Base-by-base conservation (phyloP, 2,888 invertebrate species). In the Heteropelma amictum region DNA sequence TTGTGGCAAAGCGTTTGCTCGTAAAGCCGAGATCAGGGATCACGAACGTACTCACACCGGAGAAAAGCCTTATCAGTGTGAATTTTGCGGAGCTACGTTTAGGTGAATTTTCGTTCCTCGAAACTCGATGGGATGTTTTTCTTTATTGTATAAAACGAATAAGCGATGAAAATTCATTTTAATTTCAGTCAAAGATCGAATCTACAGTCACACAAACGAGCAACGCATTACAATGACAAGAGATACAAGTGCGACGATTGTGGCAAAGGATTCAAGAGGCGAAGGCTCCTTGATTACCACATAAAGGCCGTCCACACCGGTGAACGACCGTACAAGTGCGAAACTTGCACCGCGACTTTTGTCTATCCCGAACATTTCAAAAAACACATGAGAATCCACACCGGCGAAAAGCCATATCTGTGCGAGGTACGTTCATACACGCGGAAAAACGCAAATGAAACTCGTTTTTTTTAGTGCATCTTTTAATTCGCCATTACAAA, bases 321-420 rank as follows among this genome's bases (percentile, higher is more conserved):
- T 21, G 94, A 95, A 88, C 90, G 96, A 0, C 95, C 96, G 0
- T 93, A 93, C 70, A 92, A 93, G 82, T 96, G 96, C 84, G 91
- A 91, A 0, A 89, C 93, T 0, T 96, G 96, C 82, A 90, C 91
- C n/a, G 93, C 95, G 0, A 93, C 94, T 0, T 96, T 96, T 88
- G 95, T 95, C 33, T 95, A 95, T 86, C 95, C 95, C 0, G 95
- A 95, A 83, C 95, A 95, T 82, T 94, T 93, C 84, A 95, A 95
- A 89, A 95, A 95, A 79, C 96, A 96, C 82, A 89, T 93, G 73
- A 90, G 94, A 0, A 95, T 95, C 83, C 96, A 96, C 84, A 94
- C 94, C 12, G 95, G 95, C 0, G 93, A 93, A 71, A 93, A 95
- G 73, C 95, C 95, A 0, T 96, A 92, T 80, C 89, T 91, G 0